Evolutionary conservation across 2,888 invertebrate species (phyloP), one percentile per base, ranked within the genome.

Genomic region (Ligdia adustata): DNA sequence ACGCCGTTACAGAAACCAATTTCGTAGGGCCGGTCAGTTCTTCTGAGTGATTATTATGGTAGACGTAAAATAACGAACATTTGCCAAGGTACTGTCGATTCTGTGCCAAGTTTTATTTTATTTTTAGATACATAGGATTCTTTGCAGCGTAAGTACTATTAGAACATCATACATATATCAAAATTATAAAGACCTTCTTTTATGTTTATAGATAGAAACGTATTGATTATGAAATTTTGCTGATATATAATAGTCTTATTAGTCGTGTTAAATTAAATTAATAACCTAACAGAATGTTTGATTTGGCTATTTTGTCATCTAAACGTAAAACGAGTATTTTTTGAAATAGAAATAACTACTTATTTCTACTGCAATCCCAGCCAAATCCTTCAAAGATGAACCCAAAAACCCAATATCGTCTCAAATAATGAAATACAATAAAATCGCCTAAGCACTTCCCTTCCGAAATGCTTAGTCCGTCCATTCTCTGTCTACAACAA

Each of bases 1-100:
- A 29, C 32, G 32, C 40, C 47, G 40, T 44, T 45, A 42, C 52
- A 40, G 46, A 61, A 67, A 61, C 52, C 59, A 58, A 66, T 68
- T 67, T 55, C 52, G 52, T 44, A 58, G 52, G 60, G 49, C 35
- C 49, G 53, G 64, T 57, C 60, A 55, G 45, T 39, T 15, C 27
- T 14, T 14, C 28, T 48, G 42, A 48, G 42, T 41, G 41, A 48
- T 48, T 42, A 48, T 46, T 46, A 42, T 32, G 41, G 33, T 12
- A 12, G 31, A 37, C 31, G 35, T 31, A 2, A 26, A 48, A 48
- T 48, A 27, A 48, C 37, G 32, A 32, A 32, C 26, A 18, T 48
- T 42, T 42, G 6, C 6, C 13, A 15, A 24, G 29, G 22, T 15
- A 15, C 32, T 6, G n/a, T 15, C n/a, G 26, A 15, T 20, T 9